These are phyloP conservation scores for Apis cerana DNA, from an alignment of 1,140 invertebrate genomes.

Conservation along the genomic window DNA sequence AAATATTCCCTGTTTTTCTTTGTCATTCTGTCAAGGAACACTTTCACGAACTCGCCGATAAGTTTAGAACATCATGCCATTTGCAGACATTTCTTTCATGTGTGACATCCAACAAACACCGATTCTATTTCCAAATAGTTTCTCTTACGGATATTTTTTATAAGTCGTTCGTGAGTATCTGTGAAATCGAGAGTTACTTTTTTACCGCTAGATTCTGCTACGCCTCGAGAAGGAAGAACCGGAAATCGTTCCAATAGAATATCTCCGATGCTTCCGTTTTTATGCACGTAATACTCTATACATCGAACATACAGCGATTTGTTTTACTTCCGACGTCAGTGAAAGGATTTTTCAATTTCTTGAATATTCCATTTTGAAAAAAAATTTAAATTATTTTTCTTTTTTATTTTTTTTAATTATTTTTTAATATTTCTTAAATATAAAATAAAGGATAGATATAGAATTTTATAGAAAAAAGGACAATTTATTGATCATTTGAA, in stretches of 20 bases:
- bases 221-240: neutral
- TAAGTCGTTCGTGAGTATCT: neutral
- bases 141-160: neutral
- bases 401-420: too few relatives aligned
- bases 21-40: conserved; percentile 3
- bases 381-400: too few relatives aligned
- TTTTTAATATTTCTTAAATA: too few relatives aligned
- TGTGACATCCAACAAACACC: neutral
- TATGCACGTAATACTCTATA: neutral
- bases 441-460: too few relatives aligned
- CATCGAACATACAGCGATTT: neutral
- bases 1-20: neutral
- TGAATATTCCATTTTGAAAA: too few relatives aligned
- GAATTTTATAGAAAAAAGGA: too few relatives aligned
- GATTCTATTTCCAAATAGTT: neutral
- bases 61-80: neutral
- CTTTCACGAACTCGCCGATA: conserved; percentile 12
- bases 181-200: neutral
- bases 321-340: neutral
- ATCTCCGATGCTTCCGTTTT: neutral
- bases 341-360: neutral
- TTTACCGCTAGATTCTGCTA: neutral
- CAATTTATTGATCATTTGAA: too few relatives aligned
- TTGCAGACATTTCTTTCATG: neutral
- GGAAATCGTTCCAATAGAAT: neutral